A percentile compares a stretch with the other conserved stretches of the same genome.
phyloP scores from a whole-genome alignment of 2,113 vertebrate genomes.

The Hippocampus abdominalis region DNA sequence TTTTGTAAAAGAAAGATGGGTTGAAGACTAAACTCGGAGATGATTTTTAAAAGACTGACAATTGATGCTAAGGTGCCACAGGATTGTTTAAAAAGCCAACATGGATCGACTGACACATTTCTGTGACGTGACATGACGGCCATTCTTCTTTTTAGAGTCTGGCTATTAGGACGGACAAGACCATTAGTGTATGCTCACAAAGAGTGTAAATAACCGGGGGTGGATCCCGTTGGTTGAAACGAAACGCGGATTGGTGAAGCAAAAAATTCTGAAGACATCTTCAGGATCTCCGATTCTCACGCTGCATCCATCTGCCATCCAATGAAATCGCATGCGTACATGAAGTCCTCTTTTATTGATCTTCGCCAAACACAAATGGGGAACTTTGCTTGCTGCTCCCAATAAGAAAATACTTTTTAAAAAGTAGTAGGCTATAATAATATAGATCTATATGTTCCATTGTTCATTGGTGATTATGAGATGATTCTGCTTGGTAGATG shows the following conservation, averaged over 20 bases:
- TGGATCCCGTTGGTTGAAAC: not conserved
- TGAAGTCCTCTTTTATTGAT: not conserved
- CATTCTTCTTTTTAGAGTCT: not conserved
- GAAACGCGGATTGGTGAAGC: not conserved
- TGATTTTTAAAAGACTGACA: not conserved
- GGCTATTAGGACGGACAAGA: not conserved
- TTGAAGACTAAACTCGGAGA: constrained; percentile 8
- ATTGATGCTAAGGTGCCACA: not conserved
- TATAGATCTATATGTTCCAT: not conserved
- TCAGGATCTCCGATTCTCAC: not conserved
- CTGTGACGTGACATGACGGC: not conserved
- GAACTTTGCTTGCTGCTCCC: not conserved
- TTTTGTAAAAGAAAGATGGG: constrained; percentile 1
- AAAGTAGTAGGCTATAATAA: constrained; percentile 2
- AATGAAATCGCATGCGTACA: not conserved
- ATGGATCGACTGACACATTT: not conserved
- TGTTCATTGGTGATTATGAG: not conserved
- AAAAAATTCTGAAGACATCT: not conserved
- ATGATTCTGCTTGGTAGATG: constrained; percentile 4
- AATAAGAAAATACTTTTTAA: constrained; percentile 1
- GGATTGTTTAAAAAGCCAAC: not conserved
- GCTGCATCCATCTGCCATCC: constrained; percentile 32
- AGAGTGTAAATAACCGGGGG: too few relatives aligned
- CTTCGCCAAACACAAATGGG: not conserved
- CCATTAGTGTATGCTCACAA: not conserved